Percentiles rank a stretch among this genome's conserved stretches.
These are phyloP conservation scores for Philonicus albiceps DNA, from an alignment of 2,888 invertebrate genomes.

Conservation along the genomic window DNA sequence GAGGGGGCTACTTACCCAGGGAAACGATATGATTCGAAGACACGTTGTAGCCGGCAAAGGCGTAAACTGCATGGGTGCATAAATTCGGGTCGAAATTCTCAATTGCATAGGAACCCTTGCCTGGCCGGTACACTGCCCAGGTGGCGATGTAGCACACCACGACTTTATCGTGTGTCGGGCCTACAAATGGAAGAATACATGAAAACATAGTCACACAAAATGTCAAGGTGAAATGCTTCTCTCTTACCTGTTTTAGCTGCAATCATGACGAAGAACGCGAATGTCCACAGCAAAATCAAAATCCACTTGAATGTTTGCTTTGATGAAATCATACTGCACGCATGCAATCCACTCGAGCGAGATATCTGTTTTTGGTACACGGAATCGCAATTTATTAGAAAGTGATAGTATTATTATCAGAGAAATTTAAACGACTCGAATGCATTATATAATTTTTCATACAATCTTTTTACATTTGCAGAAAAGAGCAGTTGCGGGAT, in stretches of 20 bases:
- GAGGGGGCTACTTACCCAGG: conserved; percentile 66
- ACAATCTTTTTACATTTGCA: neutral
- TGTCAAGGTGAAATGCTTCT: neutral
- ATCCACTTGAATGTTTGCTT: neutral
- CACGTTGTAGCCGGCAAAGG: conserved; percentile 80
- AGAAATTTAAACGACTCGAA: neutral
- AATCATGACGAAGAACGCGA: neutral
- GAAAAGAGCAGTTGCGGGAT: neutral
- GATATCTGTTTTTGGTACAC: neutral
- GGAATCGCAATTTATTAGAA: neutral
- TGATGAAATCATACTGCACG: conserved; percentile 16
- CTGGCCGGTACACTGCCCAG: conserved; percentile 80
- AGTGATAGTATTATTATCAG: neutral
- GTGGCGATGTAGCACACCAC: conserved; percentile 83
- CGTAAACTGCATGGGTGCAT: conserved; percentile 83
- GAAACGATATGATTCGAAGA: conserved; percentile 73
- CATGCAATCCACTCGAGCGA: neutral
- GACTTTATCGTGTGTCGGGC: conserved; percentile 74
- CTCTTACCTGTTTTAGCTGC: conserved; percentile 39
- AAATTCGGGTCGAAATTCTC: conserved; percentile 75
- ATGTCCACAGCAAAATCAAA: neutral
- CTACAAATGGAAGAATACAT: conserved; percentile 57
- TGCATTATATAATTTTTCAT: neutral
- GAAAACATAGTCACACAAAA: neutral
- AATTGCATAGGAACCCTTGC: conserved; percentile 71